A percentile compares a stretch with the other conserved stretches of the same genome.
These are phyloP conservation scores for Pyrochroa serraticornis DNA, from an alignment of 2,888 invertebrate genomes.

Conservation along the genomic window DNA sequence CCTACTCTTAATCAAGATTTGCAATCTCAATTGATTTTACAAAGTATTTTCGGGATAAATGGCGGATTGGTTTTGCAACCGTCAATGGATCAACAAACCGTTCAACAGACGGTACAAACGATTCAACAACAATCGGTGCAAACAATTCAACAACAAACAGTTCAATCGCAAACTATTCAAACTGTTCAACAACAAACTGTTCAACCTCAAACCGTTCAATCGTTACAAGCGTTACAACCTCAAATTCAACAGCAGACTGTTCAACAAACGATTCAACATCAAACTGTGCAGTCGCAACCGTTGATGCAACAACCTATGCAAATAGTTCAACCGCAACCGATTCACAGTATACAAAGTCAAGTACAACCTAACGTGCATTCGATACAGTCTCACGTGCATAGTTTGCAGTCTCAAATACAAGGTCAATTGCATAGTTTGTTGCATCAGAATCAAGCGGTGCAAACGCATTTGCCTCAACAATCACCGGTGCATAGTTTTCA, in stretches of 20 bases:
- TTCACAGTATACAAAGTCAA: slow-evolving; percentile 37
- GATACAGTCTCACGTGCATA: slow-evolving; percentile 49
- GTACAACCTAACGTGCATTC: slow-evolving; percentile 44
- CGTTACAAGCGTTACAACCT: slow-evolving; percentile 51
- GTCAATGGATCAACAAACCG: slow-evolving; percentile 15
- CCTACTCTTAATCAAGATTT: slow-evolving; percentile 64
- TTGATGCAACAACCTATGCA: slow-evolving; percentile 53
- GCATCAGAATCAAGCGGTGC: slow-evolving; percentile 44
- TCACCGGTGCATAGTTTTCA: slow-evolving; percentile 31
- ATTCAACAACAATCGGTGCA: slow-evolving; percentile 58
- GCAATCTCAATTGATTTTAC: slow-evolving; percentile 56
- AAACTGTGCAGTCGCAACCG: slow-evolving; percentile 53
- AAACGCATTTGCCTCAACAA: slow-evolving; percentile 39
- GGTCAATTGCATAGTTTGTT: slow-evolving; percentile 45
- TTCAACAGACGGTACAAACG: slow-evolving; percentile 57
- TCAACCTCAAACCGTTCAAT: slow-evolving; percentile 52
- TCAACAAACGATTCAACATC: slow-evolving; percentile 52
- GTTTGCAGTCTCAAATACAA: slow-evolving; percentile 51
- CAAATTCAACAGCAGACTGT: slow-evolving; percentile 54
- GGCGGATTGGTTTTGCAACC: slow-evolving; percentile 55
- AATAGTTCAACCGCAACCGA: slow-evolving; percentile 54
- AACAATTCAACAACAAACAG: slow-evolving; percentile 57
- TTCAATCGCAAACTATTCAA: slow-evolving; percentile 57
- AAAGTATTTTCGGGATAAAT: slow-evolving; percentile 56
- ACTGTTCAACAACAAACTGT: slow-evolving; percentile 57